Conservation (phyloP, 2,888 invertebrate species). For the Sminthurinus aureus region DNA sequence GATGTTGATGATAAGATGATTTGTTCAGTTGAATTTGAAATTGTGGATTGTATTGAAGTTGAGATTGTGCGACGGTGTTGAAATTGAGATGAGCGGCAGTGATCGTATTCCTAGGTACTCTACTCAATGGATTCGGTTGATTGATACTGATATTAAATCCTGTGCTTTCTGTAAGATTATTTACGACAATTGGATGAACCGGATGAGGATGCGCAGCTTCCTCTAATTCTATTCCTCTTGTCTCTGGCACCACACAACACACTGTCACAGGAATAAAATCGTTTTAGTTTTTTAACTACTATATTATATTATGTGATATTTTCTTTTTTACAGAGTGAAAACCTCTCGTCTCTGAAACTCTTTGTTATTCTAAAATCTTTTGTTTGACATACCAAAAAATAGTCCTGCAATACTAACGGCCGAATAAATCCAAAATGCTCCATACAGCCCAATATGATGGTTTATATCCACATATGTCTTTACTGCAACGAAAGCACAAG, state of each 20-base stretch:
- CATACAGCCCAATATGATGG: slow-evolving; percentile 76
- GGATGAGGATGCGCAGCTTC: slow-evolving; percentile 64
- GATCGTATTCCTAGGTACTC: slow-evolving; percentile 21
- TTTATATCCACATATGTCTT: slow-evolving; percentile 87
- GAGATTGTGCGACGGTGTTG: slow-evolving; percentile 33
- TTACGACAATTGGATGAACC: background rate
- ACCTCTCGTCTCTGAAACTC: background rate
- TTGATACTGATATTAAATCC: slow-evolving; percentile 15
- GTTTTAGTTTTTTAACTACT: background rate
- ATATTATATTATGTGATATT: background rate
- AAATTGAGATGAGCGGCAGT: slow-evolving; percentile 23
- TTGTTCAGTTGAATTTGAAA: slow-evolving; percentile 10
- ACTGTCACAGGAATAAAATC: slow-evolving; percentile 63
- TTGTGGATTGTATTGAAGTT: background rate
- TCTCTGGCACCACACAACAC: slow-evolving; percentile 86
- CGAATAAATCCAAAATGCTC: slow-evolving; percentile 89
- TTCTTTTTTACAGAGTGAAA: background rate
- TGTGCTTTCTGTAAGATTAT: background rate
- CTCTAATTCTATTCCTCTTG: slow-evolving; percentile 87
- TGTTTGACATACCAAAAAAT: slow-evolving; percentile 68
- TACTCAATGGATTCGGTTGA: slow-evolving; percentile 32
- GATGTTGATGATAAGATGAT: slow-evolving; percentile 19
- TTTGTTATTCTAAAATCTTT: background rate
- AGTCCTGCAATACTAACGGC: slow-evolving; percentile 81
- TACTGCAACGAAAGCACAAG: slow-evolving; percentile 85